phyloP scores from a whole-genome alignment of 2,113 vertebrate species.

The Cygnus atratus region DNA sequence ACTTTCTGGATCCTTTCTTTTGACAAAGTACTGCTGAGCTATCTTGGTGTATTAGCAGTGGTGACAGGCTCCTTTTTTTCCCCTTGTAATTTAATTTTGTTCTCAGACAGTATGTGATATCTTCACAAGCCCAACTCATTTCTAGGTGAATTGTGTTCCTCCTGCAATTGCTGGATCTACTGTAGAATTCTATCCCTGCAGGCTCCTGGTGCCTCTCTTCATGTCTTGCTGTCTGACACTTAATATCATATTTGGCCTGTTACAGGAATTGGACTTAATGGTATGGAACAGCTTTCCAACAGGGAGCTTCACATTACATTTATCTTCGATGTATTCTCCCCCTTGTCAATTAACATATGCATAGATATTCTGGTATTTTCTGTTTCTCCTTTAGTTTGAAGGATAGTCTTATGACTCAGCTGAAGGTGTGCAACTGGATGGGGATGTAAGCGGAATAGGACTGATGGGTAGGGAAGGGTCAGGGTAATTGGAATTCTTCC shows the following conservation, averaged over 20 bases:
- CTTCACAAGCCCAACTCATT: neutral
- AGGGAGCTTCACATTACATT: neutral
- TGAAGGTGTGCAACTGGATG: neutral
- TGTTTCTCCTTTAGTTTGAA: neutral
- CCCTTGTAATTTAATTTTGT: neutral
- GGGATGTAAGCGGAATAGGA: neutral
- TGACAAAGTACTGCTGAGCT: neutral
- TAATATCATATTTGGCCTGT: neutral
- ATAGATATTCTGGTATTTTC: neutral
- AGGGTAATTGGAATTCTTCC: neutral
- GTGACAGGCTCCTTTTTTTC: neutral
- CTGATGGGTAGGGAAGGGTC: neutral
- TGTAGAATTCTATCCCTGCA: neutral
- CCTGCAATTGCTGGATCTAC: neutral
- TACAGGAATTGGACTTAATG: neutral
- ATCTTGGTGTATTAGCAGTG: neutral
- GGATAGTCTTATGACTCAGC: neutral
- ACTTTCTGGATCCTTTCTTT: slow-evolving; percentile 19
- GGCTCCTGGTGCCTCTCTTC: neutral
- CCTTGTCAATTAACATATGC: neutral
- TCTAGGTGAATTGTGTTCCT: neutral
- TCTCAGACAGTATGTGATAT: neutral
- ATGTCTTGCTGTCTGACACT: neutral
- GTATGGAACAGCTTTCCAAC: neutral
- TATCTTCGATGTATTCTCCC: neutral